Evolutionary conservation across 2,113 vertebrate species (phyloP), one percentile per base, ranked within the genome.

Genomic region (Galemys pyrenaicus): DNA sequence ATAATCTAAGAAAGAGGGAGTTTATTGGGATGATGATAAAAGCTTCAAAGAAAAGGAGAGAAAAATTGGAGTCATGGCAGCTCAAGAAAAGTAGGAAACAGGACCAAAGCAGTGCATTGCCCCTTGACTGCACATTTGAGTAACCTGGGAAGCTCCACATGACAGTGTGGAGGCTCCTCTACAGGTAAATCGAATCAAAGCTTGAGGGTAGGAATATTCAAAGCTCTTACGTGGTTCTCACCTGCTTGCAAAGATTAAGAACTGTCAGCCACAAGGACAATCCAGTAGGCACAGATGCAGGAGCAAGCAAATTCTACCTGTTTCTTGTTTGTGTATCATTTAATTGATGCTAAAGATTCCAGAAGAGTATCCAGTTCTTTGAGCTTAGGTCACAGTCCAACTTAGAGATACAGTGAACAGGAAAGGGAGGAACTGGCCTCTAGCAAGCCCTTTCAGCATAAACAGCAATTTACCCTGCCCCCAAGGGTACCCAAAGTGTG

Each of bases 71-170:
- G 46, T 60, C 28, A 62, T 49, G 56, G 44, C 22, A 71, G 41
- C 30, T 24, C 5, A 17, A 15, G 44, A 56, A 77, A 67, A 74
- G n/a, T n/a, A 5, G 20, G 58, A 87, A 81, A 54, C 13, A n/a
- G 32, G 20, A 44, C 4, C 22, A n/a, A 49, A 19, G 15, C 44
- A 51, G 5, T 7, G 19, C 19, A 19, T 77, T 67, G 41, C 51
- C n/a, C 16, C 5, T 54, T 24, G 20, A 37, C 32, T 35, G 12
- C 51, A 2, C 1, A 0, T 87, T 37, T 12, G 16, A 44, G 32
- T 65, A 10, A 37, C 39, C 62, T 2, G 6, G 16, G 30, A 11
- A 54, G 16, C 51, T 44, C 28, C 30, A 46, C 30, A 7, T 26
- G 41, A 26, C 17, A 5, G 0, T 6, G 0, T 37, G 24, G 28